Conservation (phyloP, 35 echinoderm and acorn worm species). For the Anneissia japonica region DNA sequence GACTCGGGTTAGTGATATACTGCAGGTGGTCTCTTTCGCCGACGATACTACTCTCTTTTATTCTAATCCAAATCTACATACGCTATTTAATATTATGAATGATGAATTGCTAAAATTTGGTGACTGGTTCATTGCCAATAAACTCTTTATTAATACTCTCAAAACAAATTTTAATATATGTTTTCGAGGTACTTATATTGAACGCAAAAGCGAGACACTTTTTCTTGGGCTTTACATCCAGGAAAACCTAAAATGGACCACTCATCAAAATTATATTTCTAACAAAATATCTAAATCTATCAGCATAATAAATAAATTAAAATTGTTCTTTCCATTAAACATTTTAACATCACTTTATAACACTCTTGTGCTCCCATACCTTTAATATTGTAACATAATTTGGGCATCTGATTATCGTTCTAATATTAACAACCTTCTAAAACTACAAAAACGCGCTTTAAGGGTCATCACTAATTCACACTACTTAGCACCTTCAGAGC, state of each 20-base stretch:
- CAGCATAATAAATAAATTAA: not conserved
- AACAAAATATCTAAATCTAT: not conserved
- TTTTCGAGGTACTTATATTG: not conserved
- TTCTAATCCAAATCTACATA: not conserved
- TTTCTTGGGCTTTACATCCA: not conserved
- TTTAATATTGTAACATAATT: not conserved
- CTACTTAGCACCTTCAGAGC: not conserved
- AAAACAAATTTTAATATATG: not conserved
- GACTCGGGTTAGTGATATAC: not conserved
- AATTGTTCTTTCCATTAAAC: not conserved
- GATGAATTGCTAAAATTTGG: not conserved
- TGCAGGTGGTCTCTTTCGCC: not conserved
- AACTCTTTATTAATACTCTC: not conserved
- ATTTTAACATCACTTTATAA: not conserved
- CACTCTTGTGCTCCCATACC: not conserved
- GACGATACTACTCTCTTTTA: not conserved
- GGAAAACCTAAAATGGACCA: not conserved
- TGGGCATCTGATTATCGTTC: not conserved
- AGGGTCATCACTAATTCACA: not conserved
- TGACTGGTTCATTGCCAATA: not conserved
- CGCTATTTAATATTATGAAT: not conserved
- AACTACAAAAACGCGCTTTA: not conserved
- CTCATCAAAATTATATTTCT: not conserved
- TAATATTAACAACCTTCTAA: not conserved
- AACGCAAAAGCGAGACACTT: not conserved